Evolutionary conservation across 2,113 vertebrate genomes (phyloP).

Genomic region (Antechinus stuartii): DNA sequence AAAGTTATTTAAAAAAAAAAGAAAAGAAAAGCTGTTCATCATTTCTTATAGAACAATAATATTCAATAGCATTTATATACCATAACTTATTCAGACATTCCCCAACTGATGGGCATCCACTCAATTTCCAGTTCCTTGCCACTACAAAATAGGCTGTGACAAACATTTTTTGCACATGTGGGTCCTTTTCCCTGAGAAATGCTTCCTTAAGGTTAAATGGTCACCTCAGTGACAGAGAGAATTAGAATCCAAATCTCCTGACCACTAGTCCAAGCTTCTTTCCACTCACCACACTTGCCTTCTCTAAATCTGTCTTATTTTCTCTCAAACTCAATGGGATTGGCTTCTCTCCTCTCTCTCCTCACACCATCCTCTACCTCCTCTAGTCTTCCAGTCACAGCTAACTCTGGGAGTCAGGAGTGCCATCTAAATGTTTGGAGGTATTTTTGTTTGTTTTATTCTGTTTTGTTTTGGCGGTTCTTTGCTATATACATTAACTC

Average conservation of each 20-base stretch:
- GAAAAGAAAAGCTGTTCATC: no score
- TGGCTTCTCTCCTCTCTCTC: neutral
- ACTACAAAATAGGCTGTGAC: no score
- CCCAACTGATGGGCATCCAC: no score
- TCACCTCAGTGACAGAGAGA: neutral
- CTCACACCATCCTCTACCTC: neutral
- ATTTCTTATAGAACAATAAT: no score
- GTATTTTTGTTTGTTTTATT: neutral
- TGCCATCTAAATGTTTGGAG: neutral
- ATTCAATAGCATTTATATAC: no score
- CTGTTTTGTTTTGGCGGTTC: neutral
- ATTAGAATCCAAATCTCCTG: neutral
- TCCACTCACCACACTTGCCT: neutral
- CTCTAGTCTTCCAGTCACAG: neutral
- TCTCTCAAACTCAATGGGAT: neutral
- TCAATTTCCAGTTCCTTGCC: no score
- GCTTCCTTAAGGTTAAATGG: neutral
- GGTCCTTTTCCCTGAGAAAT: neutral
- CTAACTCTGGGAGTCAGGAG: neutral
- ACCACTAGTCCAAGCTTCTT: slow-evolving; percentile 29
- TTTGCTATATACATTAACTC: neutral
- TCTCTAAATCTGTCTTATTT: neutral
- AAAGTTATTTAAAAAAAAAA: no score
- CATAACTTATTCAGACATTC: no score
- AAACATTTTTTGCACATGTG: no score